Evolutionary conservation across 2,888 invertebrate genomes (phyloP).

Genomic region (Acanthosoma haemorrhoidale): DNA sequence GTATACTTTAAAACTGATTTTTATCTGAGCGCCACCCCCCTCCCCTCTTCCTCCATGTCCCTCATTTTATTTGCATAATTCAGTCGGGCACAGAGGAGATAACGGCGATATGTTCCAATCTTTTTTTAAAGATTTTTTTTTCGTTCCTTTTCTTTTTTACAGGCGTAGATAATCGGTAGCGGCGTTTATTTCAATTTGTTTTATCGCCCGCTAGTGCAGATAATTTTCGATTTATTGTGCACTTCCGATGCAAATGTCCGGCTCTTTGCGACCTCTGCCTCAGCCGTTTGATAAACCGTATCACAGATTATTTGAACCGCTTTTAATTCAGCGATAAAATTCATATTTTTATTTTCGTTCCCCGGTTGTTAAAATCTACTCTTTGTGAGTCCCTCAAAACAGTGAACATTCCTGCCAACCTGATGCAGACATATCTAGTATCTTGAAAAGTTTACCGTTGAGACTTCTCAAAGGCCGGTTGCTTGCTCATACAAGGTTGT

Average conservation of each 20-base stretch:
- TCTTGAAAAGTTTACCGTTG: too few relatives aligned
- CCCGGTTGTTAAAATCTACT: too few relatives aligned
- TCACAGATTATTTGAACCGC: too few relatives aligned
- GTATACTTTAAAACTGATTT: conserved; percentile 31
- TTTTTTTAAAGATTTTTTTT: neutral
- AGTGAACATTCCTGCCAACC: too few relatives aligned
- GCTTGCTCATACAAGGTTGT: too few relatives aligned
- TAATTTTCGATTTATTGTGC: conserved; percentile 19
- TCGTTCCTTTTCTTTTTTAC: neutral
- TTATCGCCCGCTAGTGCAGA: neutral
- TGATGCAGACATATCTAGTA: too few relatives aligned
- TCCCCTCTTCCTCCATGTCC: neutral
- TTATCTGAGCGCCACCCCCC: neutral
- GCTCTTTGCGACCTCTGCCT: neutral
- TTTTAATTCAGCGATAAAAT: too few relatives aligned
- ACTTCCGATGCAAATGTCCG: neutral
- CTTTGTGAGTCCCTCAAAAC: too few relatives aligned
- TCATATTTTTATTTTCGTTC: too few relatives aligned
- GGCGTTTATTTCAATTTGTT: conserved; percentile 22
- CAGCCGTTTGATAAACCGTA: too few relatives aligned
- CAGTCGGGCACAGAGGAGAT: neutral
- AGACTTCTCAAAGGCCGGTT: too few relatives aligned
- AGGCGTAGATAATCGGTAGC: neutral
- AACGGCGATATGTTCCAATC: neutral
- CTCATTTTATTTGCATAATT: conserved; percentile 28